Evolutionary conservation across 2,113 vertebrate species (phyloP).

Genomic region (Fregetta grallaria): DNA sequence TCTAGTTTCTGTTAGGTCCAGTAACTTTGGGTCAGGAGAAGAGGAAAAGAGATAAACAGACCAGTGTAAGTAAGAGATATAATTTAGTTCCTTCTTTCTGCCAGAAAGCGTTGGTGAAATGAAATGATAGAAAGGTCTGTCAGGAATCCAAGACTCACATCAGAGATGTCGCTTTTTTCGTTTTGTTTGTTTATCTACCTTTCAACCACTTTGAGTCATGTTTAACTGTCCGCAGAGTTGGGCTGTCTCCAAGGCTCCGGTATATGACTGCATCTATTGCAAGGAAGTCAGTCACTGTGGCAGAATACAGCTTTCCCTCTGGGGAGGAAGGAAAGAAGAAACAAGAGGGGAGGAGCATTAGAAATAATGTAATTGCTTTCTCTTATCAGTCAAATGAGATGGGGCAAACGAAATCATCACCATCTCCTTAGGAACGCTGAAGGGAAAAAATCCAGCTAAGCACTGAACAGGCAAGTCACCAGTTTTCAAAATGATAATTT

Average conservation of each 20-base stretch:
- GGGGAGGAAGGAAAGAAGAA: conserved; percentile 18
- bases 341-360: not conserved
- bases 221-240: conserved; percentile 96
- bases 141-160: conserved; percentile 21
- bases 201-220: conserved; percentile 99
- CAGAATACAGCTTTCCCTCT: conserved; percentile 98
- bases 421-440: not conserved
- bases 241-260: conserved; percentile 96
- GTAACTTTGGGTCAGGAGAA: not conserved
- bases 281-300: conserved; percentile 98
- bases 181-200: conserved; percentile 80
- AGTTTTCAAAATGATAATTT: conserved; percentile 44
- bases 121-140: conserved; percentile 20
- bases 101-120: conserved; percentile 32
- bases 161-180: not conserved
- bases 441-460: not conserved
- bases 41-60: conserved; percentile 32
- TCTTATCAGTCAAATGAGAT: conserved; percentile 26
- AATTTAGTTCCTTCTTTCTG: conserved; percentile 23
- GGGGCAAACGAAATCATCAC: conserved; percentile 23
- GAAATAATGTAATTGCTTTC: conserved; percentile 13
- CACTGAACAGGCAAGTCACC: not conserved
- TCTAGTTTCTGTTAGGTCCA: conserved; percentile 27
- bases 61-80: conserved; percentile 18
- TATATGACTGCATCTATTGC: conserved; percentile 99